Evolutionary conservation across 2,113 vertebrate species (phyloP).

Genomic region (Notothenia rossii): DNA sequence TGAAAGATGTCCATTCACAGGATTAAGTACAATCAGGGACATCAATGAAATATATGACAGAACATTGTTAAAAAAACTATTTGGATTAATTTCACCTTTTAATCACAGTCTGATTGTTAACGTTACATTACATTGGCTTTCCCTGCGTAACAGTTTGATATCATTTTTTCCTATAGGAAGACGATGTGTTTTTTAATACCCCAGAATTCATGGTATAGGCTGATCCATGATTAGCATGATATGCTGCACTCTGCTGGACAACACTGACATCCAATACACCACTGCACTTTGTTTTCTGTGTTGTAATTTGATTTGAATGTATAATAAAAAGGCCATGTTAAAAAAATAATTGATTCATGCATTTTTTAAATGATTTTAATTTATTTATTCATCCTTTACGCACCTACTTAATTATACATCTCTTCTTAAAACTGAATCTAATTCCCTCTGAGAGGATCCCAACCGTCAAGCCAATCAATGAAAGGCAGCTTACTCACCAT

Average conservation of each 20-base stretch:
- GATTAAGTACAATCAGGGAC: neutral
- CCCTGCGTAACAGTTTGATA: neutral
- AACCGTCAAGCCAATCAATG: neutral
- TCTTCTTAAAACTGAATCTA: neutral
- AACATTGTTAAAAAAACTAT: neutral
- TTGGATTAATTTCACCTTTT: neutral
- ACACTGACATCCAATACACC: neutral
- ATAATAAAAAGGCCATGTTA: neutral
- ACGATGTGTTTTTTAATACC: neutral
- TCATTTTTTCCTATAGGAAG: neutral
- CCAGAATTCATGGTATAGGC: neutral
- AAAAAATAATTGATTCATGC: neutral
- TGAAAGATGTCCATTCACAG: neutral
- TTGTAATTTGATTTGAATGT: neutral
- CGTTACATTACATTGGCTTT: neutral
- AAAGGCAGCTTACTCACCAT: neutral
- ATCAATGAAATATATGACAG: neutral
- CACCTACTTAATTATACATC: neutral
- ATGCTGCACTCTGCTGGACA: neutral
- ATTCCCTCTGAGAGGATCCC: neutral
- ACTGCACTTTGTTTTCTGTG: neutral
- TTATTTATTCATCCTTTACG: neutral
- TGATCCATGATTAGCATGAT: neutral
- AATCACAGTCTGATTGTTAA: no score
- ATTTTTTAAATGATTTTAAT: neutral